Base-by-base conservation (phyloP, 2,797 vertebrate genomes). In the Oreochromis grahami region DNA sequence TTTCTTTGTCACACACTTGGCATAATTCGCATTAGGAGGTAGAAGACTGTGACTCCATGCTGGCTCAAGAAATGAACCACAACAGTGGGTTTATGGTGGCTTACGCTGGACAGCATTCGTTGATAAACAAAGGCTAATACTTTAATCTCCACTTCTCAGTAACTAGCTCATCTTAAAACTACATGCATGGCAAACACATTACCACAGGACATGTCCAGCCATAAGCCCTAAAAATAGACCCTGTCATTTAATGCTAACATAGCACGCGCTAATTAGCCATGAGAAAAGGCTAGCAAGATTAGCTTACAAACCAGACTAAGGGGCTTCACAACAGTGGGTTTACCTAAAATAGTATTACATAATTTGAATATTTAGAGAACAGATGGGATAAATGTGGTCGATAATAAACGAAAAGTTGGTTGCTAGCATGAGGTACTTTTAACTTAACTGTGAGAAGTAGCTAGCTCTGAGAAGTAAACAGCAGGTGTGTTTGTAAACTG, bases 41-140 rank as follows among this genome's bases (percentile, higher is more conserved):
- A 15, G 10, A 14, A 8, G 70, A 53, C 32, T 36, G 6, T 7
- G 11, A 51, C 34, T 38, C 2, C 3, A 21, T 43, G 5, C 6
- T n/a, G 8, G 4, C 13, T 51, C 50, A 77, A 58, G 43, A 55
- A 2, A 26, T 51, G 41, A 17, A 53, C 13, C 11, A 26, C 12
- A 7, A 53, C 21, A 68, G 32, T 17, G 1, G 41, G 26, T 38
- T 36, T 24, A 34, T 8, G 65, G 12, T 11, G 52, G 3, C 29
- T 29, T 9, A 74, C 0, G 24, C 11, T 50, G 70, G 70, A 74
- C 29, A 55, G 3, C 45, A 78, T 38, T 83, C 36, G 56, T 85
- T 74, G 41, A 92, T 93, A 94, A 94, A 95, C 94, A 95, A 90
- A 82, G 63, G 68, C 77, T 96, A 96, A 96, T 91, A 92, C 95